A percentile compares a stretch with the other conserved stretches of the same genome.
Conservation (phyloP, 2,113 vertebrate species). For the Heterotilapia buettikoferi region DNA sequence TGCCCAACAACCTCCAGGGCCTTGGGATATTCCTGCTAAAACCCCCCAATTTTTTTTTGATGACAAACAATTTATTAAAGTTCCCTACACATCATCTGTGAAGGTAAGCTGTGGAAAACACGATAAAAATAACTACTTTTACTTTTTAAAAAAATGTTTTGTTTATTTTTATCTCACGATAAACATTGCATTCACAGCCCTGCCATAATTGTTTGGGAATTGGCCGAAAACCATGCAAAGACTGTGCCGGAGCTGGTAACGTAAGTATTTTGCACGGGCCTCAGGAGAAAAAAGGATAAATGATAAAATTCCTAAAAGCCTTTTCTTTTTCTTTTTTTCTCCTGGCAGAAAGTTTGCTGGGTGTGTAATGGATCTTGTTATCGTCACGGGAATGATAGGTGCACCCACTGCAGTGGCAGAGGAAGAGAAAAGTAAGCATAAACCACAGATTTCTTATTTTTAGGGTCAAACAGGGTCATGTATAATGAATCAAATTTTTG, state of each 20-base stretch:
- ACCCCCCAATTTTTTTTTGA: conserved; percentile 61
- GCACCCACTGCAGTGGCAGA: conserved; percentile 64
- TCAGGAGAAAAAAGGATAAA: not conserved
- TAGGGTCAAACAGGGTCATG: not conserved
- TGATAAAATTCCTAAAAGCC: not conserved
- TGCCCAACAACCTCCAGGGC: conserved; percentile 57
- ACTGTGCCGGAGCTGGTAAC: conserved; percentile 65
- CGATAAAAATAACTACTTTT: not conserved
- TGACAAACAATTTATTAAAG: conserved; percentile 46
- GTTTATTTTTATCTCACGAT: not conserved
- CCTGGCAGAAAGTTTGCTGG: conserved; percentile 70
- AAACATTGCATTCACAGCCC: conserved; percentile 37
- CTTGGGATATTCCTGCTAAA: conserved; percentile 67
- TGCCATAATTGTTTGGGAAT: conserved; percentile 70
- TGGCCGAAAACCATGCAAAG: conserved; percentile 63
- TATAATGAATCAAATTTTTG: not conserved
- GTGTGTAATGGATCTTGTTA: conserved; percentile 71
- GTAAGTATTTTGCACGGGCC: conserved; percentile 58
- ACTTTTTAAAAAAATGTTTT: fast-evolving
- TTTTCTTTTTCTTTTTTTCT: not conserved
- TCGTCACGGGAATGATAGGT: conserved; percentile 31
- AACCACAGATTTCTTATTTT: not conserved
- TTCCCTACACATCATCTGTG: conserved; percentile 72
- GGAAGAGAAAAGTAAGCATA: conserved; percentile 67
- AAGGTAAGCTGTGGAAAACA: conserved; percentile 55